Evolutionary conservation across 1,140 invertebrate species (phyloP), one percentile per base, ranked within the genome.

Genomic region (Drosophila sechellia): DNA sequence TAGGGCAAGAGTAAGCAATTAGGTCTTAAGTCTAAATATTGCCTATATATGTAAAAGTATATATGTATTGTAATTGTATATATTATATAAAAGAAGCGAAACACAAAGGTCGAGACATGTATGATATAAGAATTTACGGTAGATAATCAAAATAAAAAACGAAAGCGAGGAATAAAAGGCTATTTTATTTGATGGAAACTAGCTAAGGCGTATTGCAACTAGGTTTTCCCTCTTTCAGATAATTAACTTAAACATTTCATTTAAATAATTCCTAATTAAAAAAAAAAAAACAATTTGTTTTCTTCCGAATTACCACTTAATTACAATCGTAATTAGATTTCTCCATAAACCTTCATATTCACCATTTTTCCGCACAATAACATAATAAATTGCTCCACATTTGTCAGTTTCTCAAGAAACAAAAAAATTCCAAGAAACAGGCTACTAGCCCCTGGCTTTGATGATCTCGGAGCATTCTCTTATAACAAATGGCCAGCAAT

Each of bases 111-210:
- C 37, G 45, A 71, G 55, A 86, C 78, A 59, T 87, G 74, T 86
- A 79, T 77, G 68, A 73, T 52, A 65, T 89, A 89, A 89, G 84
- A 89, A 89, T 84, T 89, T 87, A 89, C 80, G 77, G 84, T 89
- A 89, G 84, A 89, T 89, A 89, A 89, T 89, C 84, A 87, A 89
- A 89, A 89, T 84, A 89, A 86, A 85, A 79, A 68, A 52, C 49
- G 56, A 66, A 59, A 49, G 59, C 46, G 46, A 59, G 43, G n/a
- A 73, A 52, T 15, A 13, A 15, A 45, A 15, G 22, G n/a, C 8
- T 12, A 6, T 65, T 58, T 83, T 8, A 65, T 17, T 71, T 8
- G 4, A 5, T 4, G 15, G 10, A 2, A 15, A 13, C 11, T 15
- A 25, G 12, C 12, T 11, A 37, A 11, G 13, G 34, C 13, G 25